Conservation (phyloP, 1,140 invertebrate species). For the Ips typographus region DNA sequence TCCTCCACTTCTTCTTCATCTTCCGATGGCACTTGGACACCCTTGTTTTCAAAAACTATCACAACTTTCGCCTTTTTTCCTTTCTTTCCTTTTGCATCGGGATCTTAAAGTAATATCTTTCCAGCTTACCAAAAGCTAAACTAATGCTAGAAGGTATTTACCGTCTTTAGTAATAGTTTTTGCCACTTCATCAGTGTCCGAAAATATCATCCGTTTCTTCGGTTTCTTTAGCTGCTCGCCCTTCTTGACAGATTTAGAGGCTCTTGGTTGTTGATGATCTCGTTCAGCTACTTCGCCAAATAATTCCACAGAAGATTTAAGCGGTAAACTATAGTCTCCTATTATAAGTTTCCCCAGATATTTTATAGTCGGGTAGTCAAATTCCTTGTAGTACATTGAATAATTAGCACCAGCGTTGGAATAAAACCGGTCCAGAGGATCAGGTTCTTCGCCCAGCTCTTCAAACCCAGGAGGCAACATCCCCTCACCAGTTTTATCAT, state of each 20-base stretch:
- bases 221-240: slow-evolving; percentile 34
- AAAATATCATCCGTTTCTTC: slow-evolving; percentile 27
- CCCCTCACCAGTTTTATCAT: slow-evolving; percentile 52
- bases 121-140: too few species aligned
- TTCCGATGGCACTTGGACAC: slow-evolving; percentile 41
- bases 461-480: slow-evolving; percentile 43
- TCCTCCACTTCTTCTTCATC: slow-evolving; percentile 34
- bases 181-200: neutral
- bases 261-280: neutral
- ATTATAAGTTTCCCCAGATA: slow-evolving; percentile 59
- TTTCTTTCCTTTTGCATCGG: slow-evolving; percentile 38
- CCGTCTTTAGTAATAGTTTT: neutral
- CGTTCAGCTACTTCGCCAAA: slow-evolving; percentile 10
- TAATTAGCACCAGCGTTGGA: slow-evolving; percentile 57
- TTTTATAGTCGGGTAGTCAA: slow-evolving; percentile 57
- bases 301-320: slow-evolving; percentile 51
- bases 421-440: slow-evolving; percentile 60
- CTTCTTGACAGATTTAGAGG: slow-evolving; percentile 24
- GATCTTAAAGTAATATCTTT: neutral
- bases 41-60: slow-evolving; percentile 42
- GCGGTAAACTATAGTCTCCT: slow-evolving; percentile 54
- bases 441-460: slow-evolving; percentile 49
- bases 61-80: slow-evolving; percentile 26
- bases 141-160: too few species aligned
- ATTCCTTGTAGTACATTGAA: slow-evolving; percentile 57